These are phyloP conservation scores for Glomeris maerens DNA, from an alignment of 1,140 invertebrate genomes.

Conservation along the genomic window DNA sequence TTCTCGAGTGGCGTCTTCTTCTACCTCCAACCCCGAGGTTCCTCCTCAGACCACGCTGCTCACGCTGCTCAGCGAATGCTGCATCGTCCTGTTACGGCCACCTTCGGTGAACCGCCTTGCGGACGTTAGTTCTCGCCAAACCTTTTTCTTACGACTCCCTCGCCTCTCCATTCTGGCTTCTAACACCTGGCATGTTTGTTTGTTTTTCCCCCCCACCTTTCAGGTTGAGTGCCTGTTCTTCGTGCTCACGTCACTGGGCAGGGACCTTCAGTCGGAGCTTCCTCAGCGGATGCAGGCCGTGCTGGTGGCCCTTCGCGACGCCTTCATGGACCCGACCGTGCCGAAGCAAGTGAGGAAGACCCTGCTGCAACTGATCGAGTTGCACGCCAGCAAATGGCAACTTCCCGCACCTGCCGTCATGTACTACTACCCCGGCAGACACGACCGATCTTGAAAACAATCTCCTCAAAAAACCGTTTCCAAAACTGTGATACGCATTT, in stretches of 20 bases:
- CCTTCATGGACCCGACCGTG: slow-evolving; percentile 44
- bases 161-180: background rate
- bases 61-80: slow-evolving; percentile 65
- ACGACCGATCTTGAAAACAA: slow-evolving; percentile 2
- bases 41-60: slow-evolving; percentile 40
- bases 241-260: slow-evolving; percentile 67
- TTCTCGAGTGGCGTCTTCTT: slow-evolving; percentile 4
- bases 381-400: slow-evolving; percentile 76
- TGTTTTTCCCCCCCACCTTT: slow-evolving; percentile 17
- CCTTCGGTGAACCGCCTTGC: too few relatives aligned
- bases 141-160: background rate
- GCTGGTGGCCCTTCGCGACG: slow-evolving; percentile 61
- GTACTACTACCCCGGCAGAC: slow-evolving; percentile 59
- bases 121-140: slow-evolving; percentile 9
- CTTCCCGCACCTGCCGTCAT: slow-evolving; percentile 68
- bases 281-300: slow-evolving; percentile 59
- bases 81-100: slow-evolving; percentile 60
- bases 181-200: slow-evolving; percentile 10
- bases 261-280: slow-evolving; percentile 64
- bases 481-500: too few relatives aligned
- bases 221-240: slow-evolving; percentile 75
- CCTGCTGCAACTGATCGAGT: slow-evolving; percentile 69
- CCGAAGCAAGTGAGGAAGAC: slow-evolving; percentile 45
- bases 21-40: slow-evolving; percentile 47
- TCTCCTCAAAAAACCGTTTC: too few relatives aligned